phyloP scores from a whole-genome alignment of 1,140 invertebrate species.

The Proales similis region DNA sequence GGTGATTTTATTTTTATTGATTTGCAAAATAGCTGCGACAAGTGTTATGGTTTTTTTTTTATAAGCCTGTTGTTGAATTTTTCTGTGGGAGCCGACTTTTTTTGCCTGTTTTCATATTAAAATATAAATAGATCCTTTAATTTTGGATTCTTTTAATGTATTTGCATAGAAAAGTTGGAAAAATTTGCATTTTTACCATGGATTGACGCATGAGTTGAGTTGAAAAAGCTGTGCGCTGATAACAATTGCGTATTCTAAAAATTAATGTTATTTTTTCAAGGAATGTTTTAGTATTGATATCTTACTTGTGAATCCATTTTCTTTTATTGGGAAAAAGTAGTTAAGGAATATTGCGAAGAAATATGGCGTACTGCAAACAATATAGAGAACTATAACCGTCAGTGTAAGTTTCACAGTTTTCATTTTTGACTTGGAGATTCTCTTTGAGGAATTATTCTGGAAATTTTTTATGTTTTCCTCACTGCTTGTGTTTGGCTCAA shows the following conservation, averaged over 20 bases:
- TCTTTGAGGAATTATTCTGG: too few relatives aligned
- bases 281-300: not conserved
- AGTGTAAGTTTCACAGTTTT: conserved; percentile 70
- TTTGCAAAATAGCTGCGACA: not conserved
- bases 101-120: conserved; percentile 25
- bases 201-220: conserved; percentile 35
- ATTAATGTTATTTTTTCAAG: not conserved
- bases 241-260: conserved; percentile 25
- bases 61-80: too few relatives aligned
- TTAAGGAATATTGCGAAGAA: conserved; percentile 46
- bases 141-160: too few relatives aligned
- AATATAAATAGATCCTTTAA: conserved; percentile 30
- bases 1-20: not conserved
- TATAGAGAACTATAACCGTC: conserved; percentile 65
- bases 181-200: conserved; percentile 5
- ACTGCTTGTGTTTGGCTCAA: too few relatives aligned
- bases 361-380: conserved; percentile 67
- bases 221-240: conserved; percentile 23
- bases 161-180: not conserved
- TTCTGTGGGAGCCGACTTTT: too few relatives aligned
- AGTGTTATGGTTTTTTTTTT: too few relatives aligned
- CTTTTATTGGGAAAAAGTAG: conserved; percentile 1
- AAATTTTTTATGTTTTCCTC: too few relatives aligned
- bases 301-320: not conserved
- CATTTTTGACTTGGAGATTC: conserved; percentile 56